Conservation (phyloP, 2,888 invertebrate genomes). For the Melieria picta region DNA sequence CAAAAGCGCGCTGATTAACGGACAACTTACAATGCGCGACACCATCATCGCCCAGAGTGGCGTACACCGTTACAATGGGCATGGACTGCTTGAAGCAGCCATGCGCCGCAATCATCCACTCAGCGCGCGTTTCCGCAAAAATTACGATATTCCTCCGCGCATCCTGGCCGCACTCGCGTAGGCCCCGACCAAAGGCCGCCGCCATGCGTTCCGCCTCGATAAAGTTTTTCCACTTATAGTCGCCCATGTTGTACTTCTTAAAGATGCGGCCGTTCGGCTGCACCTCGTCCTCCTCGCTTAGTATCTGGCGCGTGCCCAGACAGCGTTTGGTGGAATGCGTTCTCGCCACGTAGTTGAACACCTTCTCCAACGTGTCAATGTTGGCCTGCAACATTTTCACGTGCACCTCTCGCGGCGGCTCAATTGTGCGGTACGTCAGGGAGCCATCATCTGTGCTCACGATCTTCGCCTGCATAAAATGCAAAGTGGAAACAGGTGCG, state of each 20-base stretch:
- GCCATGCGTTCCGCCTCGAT: conserved; percentile 79
- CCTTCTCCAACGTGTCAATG: conserved; percentile 83
- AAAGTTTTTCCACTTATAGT: conserved; percentile 91
- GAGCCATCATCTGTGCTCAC: conserved; percentile 73
- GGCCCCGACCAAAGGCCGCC: conserved; percentile 82
- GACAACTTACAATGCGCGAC: conserved; percentile 81
- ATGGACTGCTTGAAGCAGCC: conserved; percentile 95
- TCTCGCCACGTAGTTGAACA: conserved; percentile 82
- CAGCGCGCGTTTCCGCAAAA: conserved; percentile 96
- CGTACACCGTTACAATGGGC: conserved; percentile 96
- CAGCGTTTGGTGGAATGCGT: conserved; percentile 80
- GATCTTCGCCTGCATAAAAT: conserved; percentile 73
- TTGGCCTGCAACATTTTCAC: conserved; percentile 78
- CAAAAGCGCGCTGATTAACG: background rate
- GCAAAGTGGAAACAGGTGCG: too few relatives aligned
- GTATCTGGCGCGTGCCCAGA: conserved; percentile 88
- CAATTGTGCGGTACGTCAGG: conserved; percentile 79
- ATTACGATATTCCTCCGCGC: conserved; percentile 84
- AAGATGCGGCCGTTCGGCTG: conserved; percentile 95
- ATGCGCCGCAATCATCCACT: conserved; percentile 97
- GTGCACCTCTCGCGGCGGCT: conserved; percentile 77
- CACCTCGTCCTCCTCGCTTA: conserved; percentile 92
- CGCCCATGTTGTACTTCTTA: conserved; percentile 95
- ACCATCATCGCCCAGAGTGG: conserved; percentile 96
- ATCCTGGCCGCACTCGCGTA: conserved; percentile 80